Base-by-base conservation (phyloP, 2,113 vertebrate species). In the Clinocottus analis region DNA sequence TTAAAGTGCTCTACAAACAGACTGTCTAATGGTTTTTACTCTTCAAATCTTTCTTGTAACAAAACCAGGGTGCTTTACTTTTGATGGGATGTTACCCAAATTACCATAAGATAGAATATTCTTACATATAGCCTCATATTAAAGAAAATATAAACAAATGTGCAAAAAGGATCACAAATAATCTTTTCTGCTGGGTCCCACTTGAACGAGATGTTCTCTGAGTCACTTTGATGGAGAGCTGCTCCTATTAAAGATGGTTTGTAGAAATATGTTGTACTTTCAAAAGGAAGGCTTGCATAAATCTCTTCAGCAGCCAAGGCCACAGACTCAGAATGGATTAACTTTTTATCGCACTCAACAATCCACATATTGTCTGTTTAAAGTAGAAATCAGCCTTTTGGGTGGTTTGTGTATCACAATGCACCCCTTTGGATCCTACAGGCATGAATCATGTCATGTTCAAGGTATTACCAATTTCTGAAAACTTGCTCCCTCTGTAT, bases 151-250 rank as follows among this genome's bases (percentile, higher is more conserved):
- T 56, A 29, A 77, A 79, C 29, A 61, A 13, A 45, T 81, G 47
- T 58, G 16, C 53, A 79, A 61, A 73, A 58, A 74, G 33, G 73
- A 59, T 55, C 43, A 58, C 16, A 41, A 58, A 58, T 58, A 58
- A 17, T 64, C 23, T 71, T 27, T 17, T 55, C 10, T 27, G n/a
- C 27, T 41, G 2, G 58, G 23, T 27, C 11, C 7, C 59, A 72
- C 31, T 71, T 58, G 31, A 72, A 51, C 23, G 4, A 53, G 53
- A 13, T 47, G 58, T 49, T 29, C 68, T 59, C 25, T 8, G 21
- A 79, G 67, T 75, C 63, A 80, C 63, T 70, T 82, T 84, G 66
- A 87, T 69, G 60, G 70, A 73, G 72, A 77, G 82, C 56, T 83
- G 43, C 58, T 84, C 45, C 39, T 74, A 69, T 81, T 79, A 69